phyloP scores from a whole-genome alignment of 2,797 vertebrate genomes.

The Tinamus major region DNA sequence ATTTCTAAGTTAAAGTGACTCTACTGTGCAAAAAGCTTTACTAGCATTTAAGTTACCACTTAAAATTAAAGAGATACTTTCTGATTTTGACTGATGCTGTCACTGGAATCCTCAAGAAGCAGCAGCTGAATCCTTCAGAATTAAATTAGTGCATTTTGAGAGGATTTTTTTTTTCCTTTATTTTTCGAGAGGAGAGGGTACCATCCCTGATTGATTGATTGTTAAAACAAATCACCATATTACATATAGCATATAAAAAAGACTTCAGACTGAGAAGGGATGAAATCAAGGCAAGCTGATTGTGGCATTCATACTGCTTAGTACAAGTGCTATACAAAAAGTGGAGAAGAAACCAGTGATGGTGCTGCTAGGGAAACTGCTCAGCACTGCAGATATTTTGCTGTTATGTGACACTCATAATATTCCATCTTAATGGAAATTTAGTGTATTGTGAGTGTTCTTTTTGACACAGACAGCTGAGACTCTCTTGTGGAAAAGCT shows the following conservation, averaged over 20 bases:
- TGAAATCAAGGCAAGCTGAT: not conserved
- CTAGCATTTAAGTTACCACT: not conserved
- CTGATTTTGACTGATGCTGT: not conserved
- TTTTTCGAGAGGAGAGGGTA: not conserved
- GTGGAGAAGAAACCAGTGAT: not conserved
- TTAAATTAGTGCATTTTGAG: not conserved
- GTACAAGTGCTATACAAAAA: not conserved
- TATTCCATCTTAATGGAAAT: constrained; percentile 6
- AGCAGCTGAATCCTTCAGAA: not conserved
- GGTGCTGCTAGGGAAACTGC: not conserved
- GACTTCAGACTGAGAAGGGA: not conserved
- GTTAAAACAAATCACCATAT: not conserved
- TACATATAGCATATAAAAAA: not conserved
- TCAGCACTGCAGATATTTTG: not conserved
- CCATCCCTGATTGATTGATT: fast-evolving
- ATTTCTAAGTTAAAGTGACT: not conserved
- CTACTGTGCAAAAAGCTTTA: not conserved
- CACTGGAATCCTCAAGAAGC: not conserved
- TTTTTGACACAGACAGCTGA: not conserved
- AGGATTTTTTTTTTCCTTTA: not conserved
- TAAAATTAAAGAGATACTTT: not conserved
- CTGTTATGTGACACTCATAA: not conserved
- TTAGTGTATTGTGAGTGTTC: not conserved
- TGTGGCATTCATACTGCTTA: not conserved
- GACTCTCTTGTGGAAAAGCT: not conserved